A percentile compares a stretch with the other conserved stretches of the same genome.
Conservation (phyloP, 2,888 invertebrate genomes). For the Amiota communis region DNA sequence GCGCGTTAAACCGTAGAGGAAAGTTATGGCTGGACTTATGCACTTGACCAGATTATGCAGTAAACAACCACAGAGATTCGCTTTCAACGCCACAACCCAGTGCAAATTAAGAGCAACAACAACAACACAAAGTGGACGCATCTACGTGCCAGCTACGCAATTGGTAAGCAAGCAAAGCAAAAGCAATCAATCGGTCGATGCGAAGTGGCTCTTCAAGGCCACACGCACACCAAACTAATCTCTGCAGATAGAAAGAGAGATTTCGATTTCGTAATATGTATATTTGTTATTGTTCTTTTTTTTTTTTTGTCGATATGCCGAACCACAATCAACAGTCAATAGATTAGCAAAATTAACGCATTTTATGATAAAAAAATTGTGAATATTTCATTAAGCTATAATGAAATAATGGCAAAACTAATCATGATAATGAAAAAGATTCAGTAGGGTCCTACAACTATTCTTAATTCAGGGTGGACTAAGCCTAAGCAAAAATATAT, state of each 20-base stretch:
- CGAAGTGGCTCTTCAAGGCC: constrained; percentile 54
- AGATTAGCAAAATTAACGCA: constrained; percentile 1
- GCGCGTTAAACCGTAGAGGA: not conserved
- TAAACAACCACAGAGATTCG: constrained; percentile 48
- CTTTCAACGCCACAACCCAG: constrained; percentile 41
- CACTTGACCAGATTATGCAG: constrained; percentile 66
- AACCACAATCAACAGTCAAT: constrained; percentile 31
- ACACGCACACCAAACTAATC: constrained; percentile 30
- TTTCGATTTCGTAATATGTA: constrained; percentile 61
- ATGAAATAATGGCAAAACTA: constrained; percentile 22
- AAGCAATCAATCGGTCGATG: not conserved
- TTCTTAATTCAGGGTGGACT: too few species aligned
- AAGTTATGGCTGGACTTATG: constrained; percentile 67
- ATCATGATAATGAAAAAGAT: too few species aligned
- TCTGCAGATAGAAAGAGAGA: constrained; percentile 26
- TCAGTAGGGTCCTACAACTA: too few species aligned
- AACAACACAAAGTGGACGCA: constrained; percentile 38
- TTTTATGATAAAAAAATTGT: not conserved
- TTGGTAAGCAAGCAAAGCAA: constrained; percentile 46
- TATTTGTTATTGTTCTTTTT: not conserved
- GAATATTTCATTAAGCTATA: too few species aligned
- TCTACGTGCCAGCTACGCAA: constrained; percentile 29
- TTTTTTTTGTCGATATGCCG: constrained; percentile 28
- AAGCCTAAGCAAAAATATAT: too few species aligned
- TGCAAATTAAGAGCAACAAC: constrained; percentile 34